Percentiles rank a stretch among this genome's conserved stretches.
These are phyloP conservation scores for Micrasema longulum DNA, from an alignment of 1,140 invertebrate genomes.

Conservation along the genomic window DNA sequence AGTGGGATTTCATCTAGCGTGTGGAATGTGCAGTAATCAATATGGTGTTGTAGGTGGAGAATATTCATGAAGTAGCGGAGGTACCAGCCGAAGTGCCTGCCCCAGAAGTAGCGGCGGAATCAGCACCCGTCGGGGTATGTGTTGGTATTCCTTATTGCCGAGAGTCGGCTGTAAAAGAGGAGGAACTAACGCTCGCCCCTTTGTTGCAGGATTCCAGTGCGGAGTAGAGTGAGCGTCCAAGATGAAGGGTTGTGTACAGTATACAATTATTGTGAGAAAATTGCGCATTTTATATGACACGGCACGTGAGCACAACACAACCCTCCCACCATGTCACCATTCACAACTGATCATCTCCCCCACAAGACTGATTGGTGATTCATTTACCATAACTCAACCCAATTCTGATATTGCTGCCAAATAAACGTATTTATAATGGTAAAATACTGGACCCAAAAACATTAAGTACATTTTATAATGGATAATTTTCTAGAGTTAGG, in stretches of 20 bases:
- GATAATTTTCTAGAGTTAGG: constrained; percentile 35
- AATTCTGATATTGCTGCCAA: constrained; percentile 44
- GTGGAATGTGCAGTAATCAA: not conserved
- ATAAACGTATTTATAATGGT: constrained; percentile 42
- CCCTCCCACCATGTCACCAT: constrained; percentile 22
- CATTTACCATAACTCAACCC: constrained; percentile 27
- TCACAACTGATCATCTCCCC: constrained; percentile 43
- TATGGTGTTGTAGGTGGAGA: constrained; percentile 48
- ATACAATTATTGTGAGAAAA: constrained; percentile 42
- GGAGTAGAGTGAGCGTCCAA: constrained; percentile 37
- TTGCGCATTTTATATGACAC: constrained; percentile 43
- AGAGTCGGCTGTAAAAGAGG: too few relatives aligned
- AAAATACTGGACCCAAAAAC: constrained; percentile 36
- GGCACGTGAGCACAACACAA: constrained; percentile 38
- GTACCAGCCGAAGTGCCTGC: constrained; percentile 2
- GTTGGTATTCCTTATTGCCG: too few relatives aligned
- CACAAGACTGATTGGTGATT: constrained; percentile 48
- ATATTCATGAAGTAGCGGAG: constrained; percentile 39
- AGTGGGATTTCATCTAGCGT: not conserved
- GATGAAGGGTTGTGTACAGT: constrained; percentile 48
- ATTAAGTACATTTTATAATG: constrained; percentile 29
- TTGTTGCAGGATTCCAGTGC: constrained; percentile 40
- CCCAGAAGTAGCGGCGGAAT: constrained; percentile 28
- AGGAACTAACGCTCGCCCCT: too few relatives aligned
- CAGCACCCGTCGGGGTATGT: constrained; percentile 35